Evolutionary conservation across 2,888 invertebrate species (phyloP), one percentile per base, ranked within the genome.

Genomic region (Acanthosepion pharaonis): DNA sequence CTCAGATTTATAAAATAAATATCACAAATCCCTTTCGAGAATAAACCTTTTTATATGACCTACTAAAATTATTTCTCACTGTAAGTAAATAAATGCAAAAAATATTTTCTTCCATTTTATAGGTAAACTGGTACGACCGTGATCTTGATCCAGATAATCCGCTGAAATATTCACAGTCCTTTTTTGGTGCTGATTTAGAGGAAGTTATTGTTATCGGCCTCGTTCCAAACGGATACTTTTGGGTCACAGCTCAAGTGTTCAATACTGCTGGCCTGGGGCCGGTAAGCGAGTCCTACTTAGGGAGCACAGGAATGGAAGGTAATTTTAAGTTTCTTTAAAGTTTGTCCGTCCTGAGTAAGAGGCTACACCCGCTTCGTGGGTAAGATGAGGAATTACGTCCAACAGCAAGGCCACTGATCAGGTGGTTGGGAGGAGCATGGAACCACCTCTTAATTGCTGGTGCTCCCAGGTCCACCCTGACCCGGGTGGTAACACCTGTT

Each of bases 191-290:
- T n/a, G 98, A 98, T 1, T 98, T 98, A 94, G 98, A 98, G 94
- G 98, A 98, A 98, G 99, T 99, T 0, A 98, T 99, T 5, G 98
- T 99, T 96, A 99, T 99, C 23, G 99, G 99, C 96, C 98, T 99
- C 94, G 98, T 98, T 96, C 99, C 99, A 0, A 98, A 99, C 97
- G 99, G 98, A 0, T 98, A 99, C 97, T 99, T 99, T 97, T 98
- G 98, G 96, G 99, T 99, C 0, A 97, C 99, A 98, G 98, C 99
- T 3, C 99, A 99, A 99, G 99, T 99, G 0, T 99, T 99, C 97
- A 99, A 99, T 98, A 98, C 98, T 0, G 99, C 99, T 9, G 99
- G 99, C 4, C 99, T 99, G 97, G 99, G 99, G 9, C 99, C 99
- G 0, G 99, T 99, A 97, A 99, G 99, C 97, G 99, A 99, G 98